Evolutionary conservation across 2,888 invertebrate genomes (phyloP).

Genomic region (Limnephilus marmoratus): DNA sequence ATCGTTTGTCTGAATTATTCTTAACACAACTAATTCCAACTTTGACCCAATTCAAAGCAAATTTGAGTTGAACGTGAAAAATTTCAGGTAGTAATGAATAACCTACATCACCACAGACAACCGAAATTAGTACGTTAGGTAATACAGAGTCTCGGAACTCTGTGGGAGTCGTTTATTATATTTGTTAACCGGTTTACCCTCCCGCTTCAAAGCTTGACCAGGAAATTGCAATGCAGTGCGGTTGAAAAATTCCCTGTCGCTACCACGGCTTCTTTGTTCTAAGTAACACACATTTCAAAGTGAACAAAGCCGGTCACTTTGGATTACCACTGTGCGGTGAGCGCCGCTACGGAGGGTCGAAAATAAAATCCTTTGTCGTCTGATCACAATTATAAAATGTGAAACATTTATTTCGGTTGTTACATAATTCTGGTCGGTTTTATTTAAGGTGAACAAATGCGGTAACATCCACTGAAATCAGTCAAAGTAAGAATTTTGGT

Average conservation of each 20-base stretch:
- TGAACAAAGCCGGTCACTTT: neutral
- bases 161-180: neutral
- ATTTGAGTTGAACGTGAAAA: too few species aligned
- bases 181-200: neutral
- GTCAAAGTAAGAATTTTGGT: neutral
- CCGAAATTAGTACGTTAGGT: too few species aligned
- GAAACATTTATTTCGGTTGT: neutral
- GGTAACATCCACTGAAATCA: neutral
- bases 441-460: neutral
- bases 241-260: neutral
- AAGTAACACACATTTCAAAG: neutral
- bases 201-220: neutral
- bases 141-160: too few species aligned
- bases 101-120: neutral
- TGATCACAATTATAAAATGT: neutral
- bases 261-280: neutral
- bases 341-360: neutral
- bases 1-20: too few species aligned
- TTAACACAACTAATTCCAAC: too few species aligned
- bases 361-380: neutral
- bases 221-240: neutral
- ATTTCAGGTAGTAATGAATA: too few species aligned
- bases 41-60: too few species aligned
- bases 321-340: neutral
- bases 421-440: neutral